Evolutionary conservation across 2,113 vertebrate genomes (phyloP).

Genomic region (Carlito syrichta): DNA sequence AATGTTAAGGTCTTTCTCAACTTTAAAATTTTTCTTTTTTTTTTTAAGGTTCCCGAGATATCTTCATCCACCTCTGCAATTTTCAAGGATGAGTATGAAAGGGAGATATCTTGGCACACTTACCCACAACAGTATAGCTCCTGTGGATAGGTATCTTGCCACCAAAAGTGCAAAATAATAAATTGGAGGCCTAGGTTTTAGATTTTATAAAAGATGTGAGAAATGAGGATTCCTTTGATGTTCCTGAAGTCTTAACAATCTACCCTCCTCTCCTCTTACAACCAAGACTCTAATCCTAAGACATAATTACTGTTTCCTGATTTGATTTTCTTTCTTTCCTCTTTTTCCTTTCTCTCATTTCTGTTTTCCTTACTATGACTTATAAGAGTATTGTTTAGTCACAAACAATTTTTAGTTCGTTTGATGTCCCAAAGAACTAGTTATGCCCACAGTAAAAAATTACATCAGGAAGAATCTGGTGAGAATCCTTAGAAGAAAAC

Average conservation of each 20-base stretch:
- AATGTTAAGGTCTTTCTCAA: neutral
- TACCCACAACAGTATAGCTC: neutral
- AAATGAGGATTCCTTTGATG: neutral
- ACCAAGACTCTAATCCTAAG: neutral
- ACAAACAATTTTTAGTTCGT: neutral
- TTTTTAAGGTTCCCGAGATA: neutral
- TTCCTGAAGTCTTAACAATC: neutral
- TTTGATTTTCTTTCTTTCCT: neutral
- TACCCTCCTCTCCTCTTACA: neutral
- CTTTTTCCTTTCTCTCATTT: neutral
- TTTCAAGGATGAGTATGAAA: neutral
- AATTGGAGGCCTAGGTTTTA: neutral
- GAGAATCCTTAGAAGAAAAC: neutral
- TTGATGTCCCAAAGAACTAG: neutral
- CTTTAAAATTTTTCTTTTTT: neutral
- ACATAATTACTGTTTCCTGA: neutral
- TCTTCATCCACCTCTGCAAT: neutral
- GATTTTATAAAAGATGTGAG: neutral
- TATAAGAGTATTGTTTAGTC: neutral
- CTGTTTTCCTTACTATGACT: neutral
- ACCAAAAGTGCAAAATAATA: slow-evolving; percentile 11
- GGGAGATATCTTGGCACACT: neutral
- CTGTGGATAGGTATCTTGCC: neutral
- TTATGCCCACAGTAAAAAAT: neutral
- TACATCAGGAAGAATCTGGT: neutral